phyloP scores from a whole-genome alignment of 2,888 invertebrate species.

The Neoscelio sp. region DNA sequence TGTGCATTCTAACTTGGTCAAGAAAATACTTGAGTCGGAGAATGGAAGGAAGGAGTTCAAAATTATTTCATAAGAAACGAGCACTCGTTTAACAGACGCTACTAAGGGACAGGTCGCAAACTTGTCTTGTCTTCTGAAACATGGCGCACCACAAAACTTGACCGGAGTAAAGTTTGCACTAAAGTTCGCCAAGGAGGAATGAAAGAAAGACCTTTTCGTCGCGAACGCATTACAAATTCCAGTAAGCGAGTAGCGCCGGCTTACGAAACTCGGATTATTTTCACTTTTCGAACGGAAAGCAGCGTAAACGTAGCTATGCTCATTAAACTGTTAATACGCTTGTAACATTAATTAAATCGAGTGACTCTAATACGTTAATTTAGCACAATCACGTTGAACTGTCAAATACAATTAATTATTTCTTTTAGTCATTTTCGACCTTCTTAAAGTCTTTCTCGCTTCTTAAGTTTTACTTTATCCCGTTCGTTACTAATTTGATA shows the following conservation, averaged over 20 bases:
- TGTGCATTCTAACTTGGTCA: slow-evolving; percentile 40
- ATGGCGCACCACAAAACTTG: slow-evolving; percentile 66
- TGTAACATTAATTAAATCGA: slow-evolving; percentile 15
- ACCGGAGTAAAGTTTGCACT: slow-evolving; percentile 57
- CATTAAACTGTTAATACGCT: slow-evolving; percentile 32
- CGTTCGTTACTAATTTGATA: slow-evolving; percentile 37
- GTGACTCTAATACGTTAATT: neutral
- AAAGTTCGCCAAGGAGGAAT: slow-evolving; percentile 60
- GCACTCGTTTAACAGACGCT: slow-evolving; percentile 58
- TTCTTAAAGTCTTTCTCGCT: too few species aligned
- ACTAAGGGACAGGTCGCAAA: slow-evolving; percentile 55
- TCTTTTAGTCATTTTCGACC: too few species aligned
- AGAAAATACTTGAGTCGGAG: slow-evolving; percentile 25
- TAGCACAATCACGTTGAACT: too few species aligned
- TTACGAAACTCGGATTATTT: slow-evolving; percentile 52
- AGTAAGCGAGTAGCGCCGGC: slow-evolving; percentile 41
- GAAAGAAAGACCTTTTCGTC: slow-evolving; percentile 55
- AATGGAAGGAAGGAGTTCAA: slow-evolving; percentile 23
- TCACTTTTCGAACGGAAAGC: slow-evolving; percentile 45
- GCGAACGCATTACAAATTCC: slow-evolving; percentile 59
- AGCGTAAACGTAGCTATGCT: slow-evolving; percentile 36
- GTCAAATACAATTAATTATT: too few species aligned
- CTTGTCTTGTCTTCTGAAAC: slow-evolving; percentile 64
- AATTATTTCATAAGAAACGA: slow-evolving; percentile 46
- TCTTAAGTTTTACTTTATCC: slow-evolving; percentile 20